Evolutionary conservation across 2,113 vertebrate species (phyloP), one percentile per base, ranked within the genome.

Genomic region (Psammodynastes pulverulentus): DNA sequence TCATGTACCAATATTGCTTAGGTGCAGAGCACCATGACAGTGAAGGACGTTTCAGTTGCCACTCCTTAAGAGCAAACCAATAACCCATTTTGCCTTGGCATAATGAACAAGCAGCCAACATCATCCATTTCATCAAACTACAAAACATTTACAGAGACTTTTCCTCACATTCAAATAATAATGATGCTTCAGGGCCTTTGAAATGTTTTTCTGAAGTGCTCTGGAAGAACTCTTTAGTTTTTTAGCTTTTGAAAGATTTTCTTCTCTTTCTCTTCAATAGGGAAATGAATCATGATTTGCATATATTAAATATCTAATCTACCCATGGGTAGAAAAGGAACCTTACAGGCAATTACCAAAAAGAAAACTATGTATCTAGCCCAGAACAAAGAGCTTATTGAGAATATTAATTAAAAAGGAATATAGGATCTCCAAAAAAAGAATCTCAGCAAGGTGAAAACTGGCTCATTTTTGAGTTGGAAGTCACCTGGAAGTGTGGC

Each of bases 61-160:
- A 79, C 6, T 39, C 13, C 67, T 39, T 39, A 79, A 43, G 9
- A 39, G 10, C 19, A 26, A 10, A 39, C 15, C 92, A 3, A 7
- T 4, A 89, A 4, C 87, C 1, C 1, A 89, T 72, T 86, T 84
- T 43, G 17, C 17, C 72, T 5, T 4, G 34, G 34, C 39, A 84
- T 86, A 1, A 0, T 5, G 19, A 53, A 45, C 23, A 43, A 79
- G 8, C 49, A 54, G 39, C 15, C 34, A 24, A 84, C 94, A 90
- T 84, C 0, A 1, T 90, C 89, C 58, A 1, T 91, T 90, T 86
- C 91, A 24, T 93, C 87, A 49, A 88, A 58, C 91, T 87, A 91
- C 29, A 19, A 94, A 92, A 90, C 21, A 51, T 84, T 79, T 93
- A 91, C 91, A 94, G 62, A 92, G 29, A 90, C 93, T 92, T 94